A percentile compares a stretch with the other conserved stretches of the same genome.
phyloP scores from a whole-genome alignment of 2,797 vertebrate genomes.

The Sphenopsis melanotis region DNA sequence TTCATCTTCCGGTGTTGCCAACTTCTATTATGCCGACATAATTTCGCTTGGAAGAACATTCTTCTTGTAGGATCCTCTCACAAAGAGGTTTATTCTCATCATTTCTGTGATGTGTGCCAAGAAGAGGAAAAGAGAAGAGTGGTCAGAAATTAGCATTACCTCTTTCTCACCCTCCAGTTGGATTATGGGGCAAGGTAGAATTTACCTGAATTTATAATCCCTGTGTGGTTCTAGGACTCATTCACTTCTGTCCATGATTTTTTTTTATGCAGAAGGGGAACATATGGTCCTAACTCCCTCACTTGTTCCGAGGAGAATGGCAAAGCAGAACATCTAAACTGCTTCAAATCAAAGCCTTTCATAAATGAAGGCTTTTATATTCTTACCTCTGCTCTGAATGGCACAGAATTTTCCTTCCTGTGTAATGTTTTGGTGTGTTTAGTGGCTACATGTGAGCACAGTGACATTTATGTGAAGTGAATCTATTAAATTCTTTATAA shows the following conservation, averaged over 20 bases:
- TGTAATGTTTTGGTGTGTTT: constrained; percentile 52
- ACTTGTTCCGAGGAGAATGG: neutral
- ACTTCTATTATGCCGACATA: neutral
- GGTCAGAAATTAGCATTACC: neutral
- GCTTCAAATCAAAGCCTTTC: constrained; percentile 40
- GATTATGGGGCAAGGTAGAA: neutral
- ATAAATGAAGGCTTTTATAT: constrained; percentile 26
- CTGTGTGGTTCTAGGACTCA: neutral
- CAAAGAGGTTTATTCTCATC: neutral
- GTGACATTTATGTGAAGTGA: constrained; percentile 77
- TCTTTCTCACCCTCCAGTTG: neutral
- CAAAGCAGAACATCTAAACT: constrained; percentile 31
- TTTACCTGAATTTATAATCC: neutral
- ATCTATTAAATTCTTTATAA: constrained; percentile 71
- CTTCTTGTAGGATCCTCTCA: neutral
- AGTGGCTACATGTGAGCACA: constrained; percentile 39
- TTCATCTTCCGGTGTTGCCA: neutral
- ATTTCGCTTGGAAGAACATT: neutral
- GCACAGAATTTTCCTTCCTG: constrained; percentile 4
- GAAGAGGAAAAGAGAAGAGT: neutral
- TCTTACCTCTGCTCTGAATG: neutral
- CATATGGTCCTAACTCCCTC: constrained; percentile 25
- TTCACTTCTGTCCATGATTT: neutral
- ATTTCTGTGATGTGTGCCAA: neutral
- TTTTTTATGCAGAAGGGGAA: neutral